These are phyloP conservation scores for Palythoa grandis DNA, from an alignment of 92 coral and sea anemone species.

Conservation along the genomic window DNA sequence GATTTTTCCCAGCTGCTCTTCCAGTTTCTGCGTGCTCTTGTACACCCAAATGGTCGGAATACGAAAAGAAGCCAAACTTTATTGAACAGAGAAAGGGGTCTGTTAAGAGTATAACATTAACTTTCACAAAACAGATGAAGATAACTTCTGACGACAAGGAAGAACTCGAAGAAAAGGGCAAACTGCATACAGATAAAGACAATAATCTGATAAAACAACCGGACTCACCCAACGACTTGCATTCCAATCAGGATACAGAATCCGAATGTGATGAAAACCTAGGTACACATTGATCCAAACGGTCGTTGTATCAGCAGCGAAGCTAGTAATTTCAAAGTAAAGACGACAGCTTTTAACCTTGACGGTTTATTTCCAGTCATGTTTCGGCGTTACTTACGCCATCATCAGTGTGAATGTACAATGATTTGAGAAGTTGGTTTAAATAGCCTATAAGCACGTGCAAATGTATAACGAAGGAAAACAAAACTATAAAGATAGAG, in stretches of 20 bases:
- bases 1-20: constrained; percentile 83
- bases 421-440: too few relatives aligned
- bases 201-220: not conserved
- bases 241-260: not conserved
- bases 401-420: too few relatives aligned
- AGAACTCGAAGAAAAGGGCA: constrained; percentile 47
- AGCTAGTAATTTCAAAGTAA: too few relatives aligned
- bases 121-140: constrained; percentile 76
- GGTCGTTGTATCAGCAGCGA: too few relatives aligned
- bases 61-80: constrained; percentile 56
- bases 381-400: too few relatives aligned
- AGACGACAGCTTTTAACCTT: too few relatives aligned
- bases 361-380: too few relatives aligned
- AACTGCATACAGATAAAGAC: constrained; percentile 31
- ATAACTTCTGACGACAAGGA: constrained; percentile 71
- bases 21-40: constrained; percentile 79
- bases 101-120: constrained; percentile 64
- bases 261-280: not conserved
- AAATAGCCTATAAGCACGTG: too few relatives aligned
- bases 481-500: too few relatives aligned
- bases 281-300: constrained; percentile 16
- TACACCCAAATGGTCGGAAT: constrained; percentile 88
- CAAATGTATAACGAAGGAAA: too few relatives aligned
- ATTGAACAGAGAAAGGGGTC: constrained; percentile 63
- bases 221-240: constrained; percentile 19